Evolutionary conservation across 2,113 vertebrate species (phyloP).

Genomic region (Aegotheles bennettii): DNA sequence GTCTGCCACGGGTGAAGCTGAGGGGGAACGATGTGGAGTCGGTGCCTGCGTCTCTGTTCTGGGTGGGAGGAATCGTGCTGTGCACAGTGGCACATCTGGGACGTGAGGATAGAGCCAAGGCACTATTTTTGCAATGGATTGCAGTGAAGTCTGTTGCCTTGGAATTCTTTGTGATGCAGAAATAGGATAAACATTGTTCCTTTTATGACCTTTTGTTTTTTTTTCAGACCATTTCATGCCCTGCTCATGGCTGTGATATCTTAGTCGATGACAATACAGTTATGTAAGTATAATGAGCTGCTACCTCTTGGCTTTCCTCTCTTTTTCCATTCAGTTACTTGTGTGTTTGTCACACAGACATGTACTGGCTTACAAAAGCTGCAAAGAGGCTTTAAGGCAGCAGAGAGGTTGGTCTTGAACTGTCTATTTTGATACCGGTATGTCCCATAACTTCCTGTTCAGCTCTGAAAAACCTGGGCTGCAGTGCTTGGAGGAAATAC

Average conservation of each 20-base stretch:
- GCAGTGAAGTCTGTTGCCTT: background rate
- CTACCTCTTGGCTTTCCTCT: slow-evolving; percentile 12
- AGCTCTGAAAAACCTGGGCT: background rate
- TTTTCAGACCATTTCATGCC: slow-evolving; percentile 95
- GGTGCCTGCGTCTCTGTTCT: background rate
- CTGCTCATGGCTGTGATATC: slow-evolving; percentile 99
- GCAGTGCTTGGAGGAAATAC: background rate
- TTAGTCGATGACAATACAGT: slow-evolving; percentile 99
- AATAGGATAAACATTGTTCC: background rate
- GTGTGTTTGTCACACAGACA: background rate
- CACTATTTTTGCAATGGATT: background rate
- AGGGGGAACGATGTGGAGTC: background rate
- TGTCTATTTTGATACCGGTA: background rate
- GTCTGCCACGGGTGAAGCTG: background rate
- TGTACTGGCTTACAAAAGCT: background rate
- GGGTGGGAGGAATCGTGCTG: background rate
- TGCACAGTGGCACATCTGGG: background rate
- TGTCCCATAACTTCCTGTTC: background rate
- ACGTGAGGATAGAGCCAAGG: background rate
- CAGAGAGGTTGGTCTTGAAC: background rate
- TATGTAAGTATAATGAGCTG: slow-evolving; percentile 86
- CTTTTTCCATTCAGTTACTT: background rate
- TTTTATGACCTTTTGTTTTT: background rate
- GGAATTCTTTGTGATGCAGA: background rate
- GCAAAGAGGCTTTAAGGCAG: background rate